Conservation (phyloP, 2,797 vertebrate genomes). For the Tiaroga cobitis region DNA sequence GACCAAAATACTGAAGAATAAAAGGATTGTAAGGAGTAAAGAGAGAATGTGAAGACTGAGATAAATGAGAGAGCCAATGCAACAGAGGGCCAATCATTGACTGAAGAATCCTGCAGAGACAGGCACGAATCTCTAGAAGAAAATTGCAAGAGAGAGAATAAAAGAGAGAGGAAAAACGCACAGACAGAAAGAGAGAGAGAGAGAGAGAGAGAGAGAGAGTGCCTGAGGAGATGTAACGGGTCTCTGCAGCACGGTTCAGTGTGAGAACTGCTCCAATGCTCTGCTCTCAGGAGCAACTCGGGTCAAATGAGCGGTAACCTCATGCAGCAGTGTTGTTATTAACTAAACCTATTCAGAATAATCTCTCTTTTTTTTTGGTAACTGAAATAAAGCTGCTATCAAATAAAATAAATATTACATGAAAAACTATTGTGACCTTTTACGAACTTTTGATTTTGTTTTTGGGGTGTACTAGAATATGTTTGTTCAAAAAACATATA, state of each 20-base stretch:
- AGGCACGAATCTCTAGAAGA: neutral
- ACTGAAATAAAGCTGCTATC: too few relatives aligned
- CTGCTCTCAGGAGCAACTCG: neutral
- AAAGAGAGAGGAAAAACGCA: neutral
- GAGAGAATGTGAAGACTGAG: slow-evolving; percentile 40
- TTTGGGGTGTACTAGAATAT: too few relatives aligned
- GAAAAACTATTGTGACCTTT: too few relatives aligned
- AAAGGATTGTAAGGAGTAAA: neutral
- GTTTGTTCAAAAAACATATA: too few relatives aligned
- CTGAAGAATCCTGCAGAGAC: slow-evolving; percentile 30
- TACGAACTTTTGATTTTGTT: too few relatives aligned
- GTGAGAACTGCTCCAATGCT: neutral
- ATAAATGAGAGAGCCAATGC: slow-evolving; percentile 53
- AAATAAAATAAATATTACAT: too few relatives aligned
- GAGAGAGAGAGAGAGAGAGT: slow-evolving; percentile 12
- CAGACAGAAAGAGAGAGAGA: neutral
- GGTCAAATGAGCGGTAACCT: neutral
- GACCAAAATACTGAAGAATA: neutral
- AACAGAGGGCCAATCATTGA: slow-evolving; percentile 35
- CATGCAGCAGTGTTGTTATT: neutral
- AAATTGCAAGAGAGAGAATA: neutral
- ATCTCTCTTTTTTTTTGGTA: neutral
- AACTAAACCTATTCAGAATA: neutral
- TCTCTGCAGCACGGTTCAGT: neutral
- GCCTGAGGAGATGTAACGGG: slow-evolving; percentile 32